Evolutionary conservation across 64 coral and sea anemone genomes (phyloP), one percentile per base, ranked within the genome.

Genomic region (Porites australiensis): DNA sequence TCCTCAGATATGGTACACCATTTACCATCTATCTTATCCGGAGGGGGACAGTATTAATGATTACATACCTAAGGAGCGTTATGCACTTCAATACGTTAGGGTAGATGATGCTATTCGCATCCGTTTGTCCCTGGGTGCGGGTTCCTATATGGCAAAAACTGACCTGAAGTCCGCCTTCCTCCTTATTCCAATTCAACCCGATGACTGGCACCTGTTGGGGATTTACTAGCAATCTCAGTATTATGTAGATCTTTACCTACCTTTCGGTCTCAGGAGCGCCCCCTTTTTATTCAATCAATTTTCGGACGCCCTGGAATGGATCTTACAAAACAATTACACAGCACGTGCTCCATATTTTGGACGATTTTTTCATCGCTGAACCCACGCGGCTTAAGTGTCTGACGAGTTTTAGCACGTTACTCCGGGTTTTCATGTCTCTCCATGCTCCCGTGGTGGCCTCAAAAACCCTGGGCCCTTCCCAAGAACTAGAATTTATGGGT

Each of bases 141-240:
- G 68, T 4, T 43, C 86, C 6, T 73, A 72, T 3, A 88, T 88
- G 86, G 86, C 86, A 23, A 88, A 88, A 45, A 69, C 44, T 44
- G 86, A 88, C 21, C 21, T 88, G n/a, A n/a, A n/a, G n/a, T n/a
- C n/a, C 2, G 67, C 67, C 7, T 88, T 69, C 50, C 86, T 44
- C 20, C 62, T 69, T 8, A 74, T 74, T 9, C 60, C 86, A 1
- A 50, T 73, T 3, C 86, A 73, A 67, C 82, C 57, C 1, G 19
- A 63, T 2, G 59, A 86, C 62, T 64, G 82, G 55, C 3, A 68
- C 9, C 44, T 86, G 3, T 22, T 86, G 19, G 55, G 82, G 4
- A 70, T 64, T 45, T 16, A n/a, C 37, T 77, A 2, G 75, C 2
- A 77, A 4, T 77, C 45, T 5, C 27, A 57, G 16, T 77, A 2